phyloP scores from a whole-genome alignment of 1,140 invertebrate species.

The Pemphigus obesinymphae region DNA sequence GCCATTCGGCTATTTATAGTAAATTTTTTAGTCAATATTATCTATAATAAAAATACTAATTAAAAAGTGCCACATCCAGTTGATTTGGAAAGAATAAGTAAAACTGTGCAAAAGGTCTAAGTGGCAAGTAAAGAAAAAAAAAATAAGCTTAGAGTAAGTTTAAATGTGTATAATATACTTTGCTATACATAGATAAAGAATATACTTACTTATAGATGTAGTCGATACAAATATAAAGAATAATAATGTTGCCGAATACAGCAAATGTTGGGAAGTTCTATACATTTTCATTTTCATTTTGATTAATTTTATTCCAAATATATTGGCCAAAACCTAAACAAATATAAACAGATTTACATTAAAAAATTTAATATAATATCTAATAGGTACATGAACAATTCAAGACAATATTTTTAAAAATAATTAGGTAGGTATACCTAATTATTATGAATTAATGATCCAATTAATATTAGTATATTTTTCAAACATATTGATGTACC shows the following conservation, averaged over 20 bases:
- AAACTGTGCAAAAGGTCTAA: too few species aligned
- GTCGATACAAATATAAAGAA: background rate
- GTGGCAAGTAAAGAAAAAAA: too few species aligned
- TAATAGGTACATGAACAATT: background rate
- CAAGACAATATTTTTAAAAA: background rate
- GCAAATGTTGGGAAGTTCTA: background rate
- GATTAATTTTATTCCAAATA: background rate
- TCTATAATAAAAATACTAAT: too few species aligned
- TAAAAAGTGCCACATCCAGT: too few species aligned
- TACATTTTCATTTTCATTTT: too few species aligned
- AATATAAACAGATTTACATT: background rate
- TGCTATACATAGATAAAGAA: background rate
- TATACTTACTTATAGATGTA: slow-evolving; percentile 24
- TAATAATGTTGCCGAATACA: background rate
- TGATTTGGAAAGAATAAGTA: too few species aligned
- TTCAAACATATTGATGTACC: background rate
- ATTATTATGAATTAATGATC: background rate
- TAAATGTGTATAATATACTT: too few species aligned
- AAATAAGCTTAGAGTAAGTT: too few species aligned
- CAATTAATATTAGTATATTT: background rate
- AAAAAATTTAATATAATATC: background rate
- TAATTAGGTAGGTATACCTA: background rate
- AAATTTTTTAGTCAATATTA: too few species aligned
- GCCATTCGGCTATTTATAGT: too few species aligned
- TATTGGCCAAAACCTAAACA: background rate